Percentiles rank a stretch among this genome's conserved stretches.
Evolutionary conservation across 1,140 invertebrate genomes (phyloP).

Genomic region (Propsilocerus akamusi): DNA sequence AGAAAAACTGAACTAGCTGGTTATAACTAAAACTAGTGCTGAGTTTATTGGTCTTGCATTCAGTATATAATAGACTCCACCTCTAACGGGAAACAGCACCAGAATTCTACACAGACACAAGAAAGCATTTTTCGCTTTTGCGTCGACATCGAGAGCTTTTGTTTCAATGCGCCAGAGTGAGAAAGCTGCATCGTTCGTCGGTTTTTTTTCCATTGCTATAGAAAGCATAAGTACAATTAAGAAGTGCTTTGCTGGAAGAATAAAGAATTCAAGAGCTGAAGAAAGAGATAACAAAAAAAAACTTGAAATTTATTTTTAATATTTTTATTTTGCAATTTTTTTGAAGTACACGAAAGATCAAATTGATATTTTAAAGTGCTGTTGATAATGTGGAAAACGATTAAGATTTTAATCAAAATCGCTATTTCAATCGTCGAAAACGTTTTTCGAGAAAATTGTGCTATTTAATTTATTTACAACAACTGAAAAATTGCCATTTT

Average conservation of each 20-base stretch:
- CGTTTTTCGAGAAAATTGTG: background rate
- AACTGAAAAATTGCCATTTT: background rate
- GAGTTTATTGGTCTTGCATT: no score
- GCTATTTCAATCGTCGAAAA: background rate
- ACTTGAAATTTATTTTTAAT: no score
- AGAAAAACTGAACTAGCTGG: no score
- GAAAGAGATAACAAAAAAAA: no score
- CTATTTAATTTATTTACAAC: background rate
- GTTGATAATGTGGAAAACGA: no score
- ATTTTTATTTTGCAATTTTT: no score
- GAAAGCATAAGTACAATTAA: no score
- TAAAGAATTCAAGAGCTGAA: no score
- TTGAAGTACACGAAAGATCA: no score
- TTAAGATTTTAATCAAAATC: background rate
- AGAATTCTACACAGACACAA: background rate
- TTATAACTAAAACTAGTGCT: no score
- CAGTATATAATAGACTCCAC: background rate
- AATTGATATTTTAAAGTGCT: no score
- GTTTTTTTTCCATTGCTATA: background rate
- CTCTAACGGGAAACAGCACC: background rate
- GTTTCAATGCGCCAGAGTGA: background rate
- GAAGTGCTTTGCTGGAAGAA: no score
- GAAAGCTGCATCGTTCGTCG: background rate
- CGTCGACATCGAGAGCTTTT: background rate
- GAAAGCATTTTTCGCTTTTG: background rate